Evolutionary conservation across 2,113 vertebrate genomes (phyloP).

Genomic region (Urocolius indicus): DNA sequence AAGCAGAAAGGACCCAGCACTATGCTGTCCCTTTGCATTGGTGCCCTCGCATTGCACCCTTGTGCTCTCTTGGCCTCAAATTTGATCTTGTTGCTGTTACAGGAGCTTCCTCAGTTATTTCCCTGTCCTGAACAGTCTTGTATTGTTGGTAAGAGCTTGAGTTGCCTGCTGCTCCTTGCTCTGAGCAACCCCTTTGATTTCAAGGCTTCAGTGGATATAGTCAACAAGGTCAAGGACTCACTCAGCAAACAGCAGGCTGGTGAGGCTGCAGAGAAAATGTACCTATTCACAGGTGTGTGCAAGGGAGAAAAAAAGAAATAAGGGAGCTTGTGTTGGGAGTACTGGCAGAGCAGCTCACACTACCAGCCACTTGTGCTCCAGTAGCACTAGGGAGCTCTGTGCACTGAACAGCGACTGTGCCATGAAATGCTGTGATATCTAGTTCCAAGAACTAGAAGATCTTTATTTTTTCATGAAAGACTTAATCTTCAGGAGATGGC

Average conservation of each 20-base stretch:
- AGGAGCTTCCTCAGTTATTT: neutral
- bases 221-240: neutral
- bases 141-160: neutral
- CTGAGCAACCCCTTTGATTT: neutral
- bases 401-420: accelerated
- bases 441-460: neutral
- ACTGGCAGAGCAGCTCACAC: neutral
- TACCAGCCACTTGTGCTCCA: neutral
- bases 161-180: neutral
- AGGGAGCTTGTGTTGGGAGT: too few species aligned
- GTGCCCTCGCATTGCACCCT: neutral
- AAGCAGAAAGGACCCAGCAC: neutral
- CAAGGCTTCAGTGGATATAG: neutral
- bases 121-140: neutral
- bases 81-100: neutral
- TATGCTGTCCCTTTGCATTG: neutral
- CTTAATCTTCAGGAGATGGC: neutral
- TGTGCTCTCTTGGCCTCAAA: neutral
- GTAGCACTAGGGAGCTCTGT: neutral
- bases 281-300: too few species aligned
- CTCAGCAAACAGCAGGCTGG: too few species aligned
- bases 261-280: neutral
- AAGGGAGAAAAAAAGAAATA: neutral
- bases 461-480: neutral
- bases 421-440: neutral